These are phyloP conservation scores for Streptopelia turtur DNA, from an alignment of 2,797 vertebrate genomes.

Conservation along the genomic window DNA sequence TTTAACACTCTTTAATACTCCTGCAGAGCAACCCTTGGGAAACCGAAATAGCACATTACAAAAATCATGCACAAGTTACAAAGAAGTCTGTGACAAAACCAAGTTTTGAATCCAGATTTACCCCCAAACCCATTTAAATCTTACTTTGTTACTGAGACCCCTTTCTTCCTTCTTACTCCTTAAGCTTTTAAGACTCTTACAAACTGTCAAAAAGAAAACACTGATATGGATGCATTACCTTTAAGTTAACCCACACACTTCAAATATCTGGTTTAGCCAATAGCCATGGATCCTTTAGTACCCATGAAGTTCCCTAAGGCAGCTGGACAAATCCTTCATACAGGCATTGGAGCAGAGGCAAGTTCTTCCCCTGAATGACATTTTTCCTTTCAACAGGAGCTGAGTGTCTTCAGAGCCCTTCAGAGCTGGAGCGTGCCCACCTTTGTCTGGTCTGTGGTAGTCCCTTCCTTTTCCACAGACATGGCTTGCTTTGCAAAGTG, in stretches of 20 bases:
- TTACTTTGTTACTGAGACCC: background rate
- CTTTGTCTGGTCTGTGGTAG: background rate
- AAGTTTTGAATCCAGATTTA: background rate
- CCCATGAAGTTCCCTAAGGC: background rate
- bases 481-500: background rate
- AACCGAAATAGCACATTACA: background rate
- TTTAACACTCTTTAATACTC: background rate
- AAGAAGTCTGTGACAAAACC: background rate
- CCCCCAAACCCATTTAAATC: background rate
- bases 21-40: background rate
- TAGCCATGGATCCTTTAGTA: background rate
- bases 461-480: background rate
- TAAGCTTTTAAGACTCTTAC: background rate
- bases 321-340: background rate
- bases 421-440: background rate
- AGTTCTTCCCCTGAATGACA: background rate
- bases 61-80: background rate
- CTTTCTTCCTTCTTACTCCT: background rate
- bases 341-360: background rate
- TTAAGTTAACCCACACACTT: background rate
- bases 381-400: background rate
- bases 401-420: background rate
- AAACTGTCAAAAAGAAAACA: background rate
- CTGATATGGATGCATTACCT: background rate
- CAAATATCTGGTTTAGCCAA: background rate